phyloP scores from a whole-genome alignment of 2,888 invertebrate species.

The Lottia scabra region DNA sequence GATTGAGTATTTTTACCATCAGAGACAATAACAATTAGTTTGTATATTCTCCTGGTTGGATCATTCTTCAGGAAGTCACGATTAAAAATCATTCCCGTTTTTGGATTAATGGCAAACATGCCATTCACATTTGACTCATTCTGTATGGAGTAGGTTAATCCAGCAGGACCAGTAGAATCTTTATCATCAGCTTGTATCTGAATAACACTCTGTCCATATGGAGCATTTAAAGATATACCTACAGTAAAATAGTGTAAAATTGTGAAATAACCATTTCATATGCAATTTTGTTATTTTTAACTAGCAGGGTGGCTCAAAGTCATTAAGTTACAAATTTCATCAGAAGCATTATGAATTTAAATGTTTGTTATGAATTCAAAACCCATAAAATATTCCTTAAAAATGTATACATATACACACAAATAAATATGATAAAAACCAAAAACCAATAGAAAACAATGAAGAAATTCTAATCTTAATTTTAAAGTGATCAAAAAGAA shows the following conservation, averaged over 20 bases:
- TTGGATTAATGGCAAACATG: conserved; percentile 41
- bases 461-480: too few relatives aligned
- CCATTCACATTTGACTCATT: conserved; percentile 21
- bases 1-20: conserved; percentile 27
- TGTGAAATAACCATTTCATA: too few relatives aligned
- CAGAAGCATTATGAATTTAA: too few relatives aligned
- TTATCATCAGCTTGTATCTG: conserved; percentile 46
- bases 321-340: too few relatives aligned
- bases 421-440: too few relatives aligned
- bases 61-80: conserved; percentile 42
- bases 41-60: conserved; percentile 34
- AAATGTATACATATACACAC: too few relatives aligned
- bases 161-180: conserved; percentile 37
- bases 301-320: too few relatives aligned
- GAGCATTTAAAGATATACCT: conserved; percentile 63
- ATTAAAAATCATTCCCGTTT: conserved; percentile 49
- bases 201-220: conserved; percentile 57
- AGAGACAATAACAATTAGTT: conserved; percentile 38
- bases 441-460: too few relatives aligned
- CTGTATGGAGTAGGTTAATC: conserved; percentile 30
- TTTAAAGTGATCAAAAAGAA: conserved; percentile 5
- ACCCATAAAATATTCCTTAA: too few relatives aligned
- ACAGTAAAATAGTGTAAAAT: conserved; percentile 8
- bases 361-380: too few relatives aligned
- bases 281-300: too few relatives aligned